These are phyloP conservation scores for Anagyrus pseudococci DNA, from an alignment of 2,888 invertebrate genomes.

Conservation along the genomic window DNA sequence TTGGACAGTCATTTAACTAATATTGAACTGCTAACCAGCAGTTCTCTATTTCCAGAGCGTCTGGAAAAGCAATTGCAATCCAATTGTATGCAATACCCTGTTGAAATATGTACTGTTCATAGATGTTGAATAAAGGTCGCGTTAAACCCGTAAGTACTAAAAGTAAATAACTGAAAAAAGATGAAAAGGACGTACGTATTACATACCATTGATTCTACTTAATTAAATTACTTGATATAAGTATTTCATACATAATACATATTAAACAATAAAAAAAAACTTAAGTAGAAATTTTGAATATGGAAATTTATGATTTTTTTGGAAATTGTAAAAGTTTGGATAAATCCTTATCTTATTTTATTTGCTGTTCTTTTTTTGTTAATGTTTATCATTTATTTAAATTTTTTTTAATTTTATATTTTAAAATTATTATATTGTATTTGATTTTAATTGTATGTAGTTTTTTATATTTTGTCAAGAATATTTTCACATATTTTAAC, in stretches of 20 bases:
- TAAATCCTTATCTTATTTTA: slow-evolving; percentile 1
- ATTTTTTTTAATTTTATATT: not conserved
- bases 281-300: slow-evolving; percentile 28
- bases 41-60: slow-evolving; percentile 62
- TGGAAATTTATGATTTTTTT: slow-evolving; percentile 21
- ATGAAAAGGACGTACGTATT: slow-evolving; percentile 60
- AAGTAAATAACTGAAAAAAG: slow-evolving; percentile 44
- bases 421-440: no score
- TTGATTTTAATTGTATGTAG: not conserved
- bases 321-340: slow-evolving; percentile 5
- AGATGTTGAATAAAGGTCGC: slow-evolving; percentile 59
- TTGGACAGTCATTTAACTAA: slow-evolving; percentile 32
- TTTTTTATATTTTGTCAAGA: slow-evolving; percentile 3
- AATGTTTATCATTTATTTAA: not conserved
- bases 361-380: not conserved
- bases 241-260: slow-evolving; percentile 48
- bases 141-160: slow-evolving; percentile 61
- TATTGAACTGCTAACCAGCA: slow-evolving; percentile 36
- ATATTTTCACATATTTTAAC: not conserved
- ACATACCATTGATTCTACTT: slow-evolving; percentile 58
- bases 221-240: slow-evolving; percentile 49
- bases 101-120: slow-evolving; percentile 60
- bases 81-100: slow-evolving; percentile 60
- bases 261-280: slow-evolving; percentile 42
- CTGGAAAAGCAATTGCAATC: slow-evolving; percentile 63